These are phyloP conservation scores for Larimichthys crocea DNA, from an alignment of 2,113 vertebrate species.

Conservation along the genomic window DNA sequence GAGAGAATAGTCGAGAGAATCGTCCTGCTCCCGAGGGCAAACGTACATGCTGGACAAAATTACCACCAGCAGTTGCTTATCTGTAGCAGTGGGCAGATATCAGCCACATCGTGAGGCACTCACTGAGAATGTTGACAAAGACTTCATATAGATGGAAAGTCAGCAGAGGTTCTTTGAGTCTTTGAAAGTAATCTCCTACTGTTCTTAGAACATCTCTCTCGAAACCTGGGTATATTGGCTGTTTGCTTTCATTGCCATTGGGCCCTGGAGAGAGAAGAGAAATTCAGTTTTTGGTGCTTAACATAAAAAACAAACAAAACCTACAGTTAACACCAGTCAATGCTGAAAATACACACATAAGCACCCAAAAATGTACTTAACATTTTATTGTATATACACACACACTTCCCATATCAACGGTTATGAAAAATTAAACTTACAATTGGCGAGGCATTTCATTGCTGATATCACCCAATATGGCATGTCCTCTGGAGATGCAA, in stretches of 20 bases:
- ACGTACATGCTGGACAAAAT: not conserved
- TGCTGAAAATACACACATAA: not conserved
- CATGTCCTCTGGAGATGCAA: constrained; percentile 72
- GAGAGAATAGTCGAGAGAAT: not conserved
- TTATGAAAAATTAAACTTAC: constrained; percentile 57
- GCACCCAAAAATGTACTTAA: not conserved
- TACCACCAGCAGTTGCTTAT: not conserved
- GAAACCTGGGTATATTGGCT: constrained; percentile 73
- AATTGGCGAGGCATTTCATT: constrained; percentile 80
- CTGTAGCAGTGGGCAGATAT: not conserved
- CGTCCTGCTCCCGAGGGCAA: constrained; percentile 11
- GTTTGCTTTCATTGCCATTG: constrained; percentile 65
- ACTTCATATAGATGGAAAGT: constrained; percentile 79
- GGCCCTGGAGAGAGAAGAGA: constrained; percentile 64
- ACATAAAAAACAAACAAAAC: not conserved
- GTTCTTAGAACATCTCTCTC: constrained; percentile 77
- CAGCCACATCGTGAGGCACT: constrained; percentile 32
- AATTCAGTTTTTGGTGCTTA: not conserved
- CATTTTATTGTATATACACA: not conserved
- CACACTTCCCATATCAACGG: not conserved
- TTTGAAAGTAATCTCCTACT: constrained; percentile 77
- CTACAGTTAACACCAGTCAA: not conserved
- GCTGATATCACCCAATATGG: constrained; percentile 79
- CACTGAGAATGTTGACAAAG: constrained; percentile 80
- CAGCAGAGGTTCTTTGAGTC: constrained; percentile 75